Percentiles rank a stretch among this genome's conserved stretches.
phyloP scores from a whole-genome alignment of 1,140 invertebrate species.

The Heliconius eleuchia region DNA sequence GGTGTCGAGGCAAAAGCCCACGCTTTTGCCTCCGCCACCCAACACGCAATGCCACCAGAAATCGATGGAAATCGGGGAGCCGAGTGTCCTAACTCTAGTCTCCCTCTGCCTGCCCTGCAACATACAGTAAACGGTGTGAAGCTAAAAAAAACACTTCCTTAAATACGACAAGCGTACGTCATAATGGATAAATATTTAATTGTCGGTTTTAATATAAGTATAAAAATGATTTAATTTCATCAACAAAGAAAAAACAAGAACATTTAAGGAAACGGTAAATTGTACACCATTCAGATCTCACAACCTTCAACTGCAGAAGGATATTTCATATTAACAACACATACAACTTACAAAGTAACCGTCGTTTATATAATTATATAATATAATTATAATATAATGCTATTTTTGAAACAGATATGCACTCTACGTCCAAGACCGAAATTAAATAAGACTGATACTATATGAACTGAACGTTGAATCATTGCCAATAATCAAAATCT shows the following conservation, averaged over 20 bases:
- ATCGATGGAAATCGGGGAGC: too few species aligned
- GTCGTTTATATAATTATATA: constrained; percentile 14
- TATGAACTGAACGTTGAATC: constrained; percentile 23
- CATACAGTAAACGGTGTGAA: too few species aligned
- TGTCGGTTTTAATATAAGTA: neutral
- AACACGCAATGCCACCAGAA: too few species aligned
- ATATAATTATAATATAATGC: neutral
- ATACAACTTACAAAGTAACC: neutral
- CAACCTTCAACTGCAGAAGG: constrained; percentile 23
- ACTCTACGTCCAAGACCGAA: constrained; percentile 20
- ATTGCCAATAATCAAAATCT: constrained; percentile 13
- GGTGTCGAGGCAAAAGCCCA: too few species aligned
- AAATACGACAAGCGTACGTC: too few species aligned
- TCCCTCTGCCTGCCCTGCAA: too few species aligned
- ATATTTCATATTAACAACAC: neutral
- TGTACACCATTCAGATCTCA: constrained; percentile 11
- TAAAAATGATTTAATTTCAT: neutral
- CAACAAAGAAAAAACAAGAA: neutral
- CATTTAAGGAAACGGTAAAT: constrained; percentile 11
- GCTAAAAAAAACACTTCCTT: too few species aligned
- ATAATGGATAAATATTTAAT: neutral
- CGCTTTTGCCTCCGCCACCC: too few species aligned
- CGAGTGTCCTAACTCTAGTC: neutral
- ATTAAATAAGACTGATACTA: constrained; percentile 30
- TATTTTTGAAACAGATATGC: constrained; percentile 24